These are phyloP conservation scores for Heliconius himera DNA, from an alignment of 1,140 invertebrate species.

Conservation along the genomic window DNA sequence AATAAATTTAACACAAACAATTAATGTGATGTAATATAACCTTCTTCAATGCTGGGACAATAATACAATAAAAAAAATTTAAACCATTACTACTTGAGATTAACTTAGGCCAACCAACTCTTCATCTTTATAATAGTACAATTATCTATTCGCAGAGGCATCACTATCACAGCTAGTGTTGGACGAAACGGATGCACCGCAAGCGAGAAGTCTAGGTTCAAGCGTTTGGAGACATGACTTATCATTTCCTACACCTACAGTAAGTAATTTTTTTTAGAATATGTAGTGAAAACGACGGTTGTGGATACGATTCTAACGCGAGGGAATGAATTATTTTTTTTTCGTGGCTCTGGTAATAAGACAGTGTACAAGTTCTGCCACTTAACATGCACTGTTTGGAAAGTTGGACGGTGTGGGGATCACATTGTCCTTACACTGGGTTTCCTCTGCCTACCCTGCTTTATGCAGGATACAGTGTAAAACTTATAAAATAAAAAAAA, in stretches of 20 bases:
- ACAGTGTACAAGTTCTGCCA: neutral
- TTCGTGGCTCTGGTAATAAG: neutral
- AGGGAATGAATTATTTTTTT: neutral
- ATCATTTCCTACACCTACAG: slow-evolving; percentile 50
- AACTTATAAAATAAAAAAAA: neutral
- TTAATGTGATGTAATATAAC: no score
- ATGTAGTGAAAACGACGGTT: neutral
- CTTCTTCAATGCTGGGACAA: no score
- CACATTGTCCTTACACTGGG: neutral
- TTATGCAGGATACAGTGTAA: neutral
- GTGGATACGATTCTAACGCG: neutral
- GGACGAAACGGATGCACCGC: slow-evolving; percentile 65
- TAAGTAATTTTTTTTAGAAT: slow-evolving; percentile 41
- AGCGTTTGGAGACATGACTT: slow-evolving; percentile 69
- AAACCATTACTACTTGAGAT: no score
- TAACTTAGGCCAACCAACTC: no score
- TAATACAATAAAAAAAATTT: no score
- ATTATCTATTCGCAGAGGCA: slow-evolving; percentile 58
- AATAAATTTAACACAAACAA: no score
- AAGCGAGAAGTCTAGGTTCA: slow-evolving; percentile 52
- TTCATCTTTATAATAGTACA: no score
- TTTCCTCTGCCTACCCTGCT: neutral
- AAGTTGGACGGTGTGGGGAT: neutral
- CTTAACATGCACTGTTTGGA: neutral
- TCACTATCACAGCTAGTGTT: slow-evolving; percentile 77